Conservation (phyloP, 2,113 vertebrate genomes). For the Thomomys bottae region DNA sequence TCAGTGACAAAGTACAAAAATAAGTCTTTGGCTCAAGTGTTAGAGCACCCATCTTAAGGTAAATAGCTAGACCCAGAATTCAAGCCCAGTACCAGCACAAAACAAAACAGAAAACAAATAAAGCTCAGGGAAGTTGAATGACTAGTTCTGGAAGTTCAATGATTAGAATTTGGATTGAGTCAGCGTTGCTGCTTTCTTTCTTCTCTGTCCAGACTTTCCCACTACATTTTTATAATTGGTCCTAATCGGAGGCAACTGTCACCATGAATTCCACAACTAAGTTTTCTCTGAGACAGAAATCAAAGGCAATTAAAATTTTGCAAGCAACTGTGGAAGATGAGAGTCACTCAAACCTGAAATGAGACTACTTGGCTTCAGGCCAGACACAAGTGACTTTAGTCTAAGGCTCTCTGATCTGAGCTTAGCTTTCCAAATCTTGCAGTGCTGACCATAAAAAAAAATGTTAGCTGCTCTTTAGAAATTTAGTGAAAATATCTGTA, state of each 20-base stretch:
- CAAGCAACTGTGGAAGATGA: neutral
- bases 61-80: too few species aligned
- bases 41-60: too few species aligned
- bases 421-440: neutral
- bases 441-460: constrained; percentile 10
- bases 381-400: constrained; percentile 1
- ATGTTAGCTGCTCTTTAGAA: neutral
- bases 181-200: neutral
- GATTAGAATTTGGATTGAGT: neutral
- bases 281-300: neutral
- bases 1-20: too few species aligned
- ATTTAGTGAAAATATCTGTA: neutral
- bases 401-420: neutral
- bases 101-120: neutral
- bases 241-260: neutral
- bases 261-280: neutral
- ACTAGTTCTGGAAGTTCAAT: neutral
- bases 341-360: neutral
- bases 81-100: too few species aligned
- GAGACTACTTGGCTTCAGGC: neutral
- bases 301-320: constrained; percentile 58
- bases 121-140: neutral
- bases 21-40: too few species aligned
- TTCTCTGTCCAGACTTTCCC: neutral
- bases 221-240: constrained; percentile 24